Base-by-base conservation (phyloP, 2,888 invertebrate species). In the Seira musarum region DNA sequence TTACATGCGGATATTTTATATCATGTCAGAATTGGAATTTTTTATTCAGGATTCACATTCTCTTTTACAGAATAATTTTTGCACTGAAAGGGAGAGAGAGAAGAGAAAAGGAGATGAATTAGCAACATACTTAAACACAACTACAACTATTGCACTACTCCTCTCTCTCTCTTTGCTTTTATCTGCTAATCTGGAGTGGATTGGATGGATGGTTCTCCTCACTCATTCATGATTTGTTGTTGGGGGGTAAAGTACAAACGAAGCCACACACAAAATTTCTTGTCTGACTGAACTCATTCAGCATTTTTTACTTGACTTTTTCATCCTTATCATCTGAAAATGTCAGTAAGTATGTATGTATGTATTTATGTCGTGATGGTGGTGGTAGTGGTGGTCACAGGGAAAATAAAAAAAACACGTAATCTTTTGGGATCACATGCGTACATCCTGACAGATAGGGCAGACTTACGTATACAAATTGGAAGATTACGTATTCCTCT, bases 221-320 rank as follows among this genome's bases (percentile, higher is more conserved):
- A 64, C 64, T 65, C 72, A 72, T 72, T 72, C 72, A 72, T 72
- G 64, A 65, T 65, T 72, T 72, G 46, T 53, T 72, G 72, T 53
- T 24, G 64, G 65, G 49, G 65, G 72, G 64, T 65, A 72, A 72
- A 65, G 72, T 72, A 65, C 49, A 65, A 19, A 53, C 13, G 46
- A 49, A 49, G 49, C 49, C 49, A 49, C 49, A 49, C 49, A 49
- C 17, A 15, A 49, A 49, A 49, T 49, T 49, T 49, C 6, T 49
- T 49, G 49, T 49, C 49, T 49, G 49, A 49, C 49, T 49, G 49
- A 49, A 49, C 49, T 49, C 49, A 49, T 49, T 49, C 49, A 49
- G 49, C 49, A 49, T 49, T 49, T 49, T 49, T 49, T 49, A 49
- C 3, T 13, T 49, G 2, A 13, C 2, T 13, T 49, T n/a, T 49